Conservation (phyloP, 2,888 invertebrate species). For the Silvanus unidentatus region DNA sequence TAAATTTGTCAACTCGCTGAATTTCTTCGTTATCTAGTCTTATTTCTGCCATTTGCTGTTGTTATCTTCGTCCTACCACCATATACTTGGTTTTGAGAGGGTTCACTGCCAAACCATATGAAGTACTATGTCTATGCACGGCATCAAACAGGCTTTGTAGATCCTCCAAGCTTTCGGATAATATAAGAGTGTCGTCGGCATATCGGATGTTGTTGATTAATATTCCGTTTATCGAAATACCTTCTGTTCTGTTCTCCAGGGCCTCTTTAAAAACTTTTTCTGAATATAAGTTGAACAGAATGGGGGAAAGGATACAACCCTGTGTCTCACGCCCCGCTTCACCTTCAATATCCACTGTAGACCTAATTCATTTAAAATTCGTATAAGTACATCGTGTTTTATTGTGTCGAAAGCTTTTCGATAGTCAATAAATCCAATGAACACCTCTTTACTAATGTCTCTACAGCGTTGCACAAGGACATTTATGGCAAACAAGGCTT, state of each 20-base stretch:
- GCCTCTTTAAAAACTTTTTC: background rate
- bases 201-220: constrained; percentile 5
- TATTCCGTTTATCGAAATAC: constrained; percentile 2
- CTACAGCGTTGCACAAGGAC: constrained; percentile 10
- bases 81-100: too few species aligned
- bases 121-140: too few species aligned
- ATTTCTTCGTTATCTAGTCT: too few species aligned
- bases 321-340: constrained; percentile 8
- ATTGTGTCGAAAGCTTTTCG: constrained; percentile 14
- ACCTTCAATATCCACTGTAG: constrained; percentile 4
- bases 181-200: constrained; percentile 10
- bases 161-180: constrained; percentile 7
- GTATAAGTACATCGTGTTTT: constrained; percentile 9
- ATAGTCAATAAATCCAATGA: constrained; percentile 11
- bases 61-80: too few species aligned
- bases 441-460: constrained; percentile 12
- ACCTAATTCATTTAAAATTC: constrained; percentile 8
- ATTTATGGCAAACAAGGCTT: constrained; percentile 8
- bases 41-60: too few species aligned
- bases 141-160: constrained; percentile 1
- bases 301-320: constrained; percentile 8
- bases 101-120: too few species aligned
- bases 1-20: too few species aligned
- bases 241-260: background rate
- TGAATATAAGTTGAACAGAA: background rate